Evolutionary conservation across 2,797 vertebrate species (phyloP), one percentile per base, ranked within the genome.

Genomic region (Arctocebus calabarensis): DNA sequence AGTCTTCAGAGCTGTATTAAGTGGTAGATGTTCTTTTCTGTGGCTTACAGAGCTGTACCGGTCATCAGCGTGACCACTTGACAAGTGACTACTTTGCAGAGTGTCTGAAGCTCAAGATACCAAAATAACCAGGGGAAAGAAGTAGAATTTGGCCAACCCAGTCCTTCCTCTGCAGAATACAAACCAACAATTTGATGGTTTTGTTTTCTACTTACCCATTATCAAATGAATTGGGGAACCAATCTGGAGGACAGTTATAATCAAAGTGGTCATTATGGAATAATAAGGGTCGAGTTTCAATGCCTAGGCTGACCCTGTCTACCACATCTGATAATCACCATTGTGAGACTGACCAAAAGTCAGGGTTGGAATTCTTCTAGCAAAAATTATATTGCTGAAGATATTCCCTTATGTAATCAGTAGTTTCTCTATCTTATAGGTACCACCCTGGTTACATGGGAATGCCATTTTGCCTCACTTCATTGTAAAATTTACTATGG

Each of bases 291-390:
- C 25, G 40, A n/a, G 40, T 37, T 84, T 59, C 88, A 64, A 89
- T 11, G n/a, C 77, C 75, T 89, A 32, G 45, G 43, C 55, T 83
- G 74, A 66, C 19, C 14, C 27, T 71, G 20, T 40, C 64, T 19
- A 78, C 10, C 22, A 3, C 9, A 71, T 70, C 71, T 84, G 79
- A 55, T 40, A 75, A 84, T 83, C 73, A n/a, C 52, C 22, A 23
- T 17, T 48, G 66, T 64, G 32, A 90, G 12, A 52, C 20, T 40
- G 32, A 66, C 57, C 52, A 94, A 94, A 93, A 84, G 57, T 92
- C 68, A 62, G 11, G 37, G 43, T 64, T 86, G 5, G 12, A 84
- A 83, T 86, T 85, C 55, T 93, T 84, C 52, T 37, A 11, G 23
- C 48, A 78, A 94, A 71, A 88, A 83, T 34, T 70, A 13, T 34